Base-by-base conservation (phyloP, 2,113 vertebrate species). In the Apteryx mantelli region DNA sequence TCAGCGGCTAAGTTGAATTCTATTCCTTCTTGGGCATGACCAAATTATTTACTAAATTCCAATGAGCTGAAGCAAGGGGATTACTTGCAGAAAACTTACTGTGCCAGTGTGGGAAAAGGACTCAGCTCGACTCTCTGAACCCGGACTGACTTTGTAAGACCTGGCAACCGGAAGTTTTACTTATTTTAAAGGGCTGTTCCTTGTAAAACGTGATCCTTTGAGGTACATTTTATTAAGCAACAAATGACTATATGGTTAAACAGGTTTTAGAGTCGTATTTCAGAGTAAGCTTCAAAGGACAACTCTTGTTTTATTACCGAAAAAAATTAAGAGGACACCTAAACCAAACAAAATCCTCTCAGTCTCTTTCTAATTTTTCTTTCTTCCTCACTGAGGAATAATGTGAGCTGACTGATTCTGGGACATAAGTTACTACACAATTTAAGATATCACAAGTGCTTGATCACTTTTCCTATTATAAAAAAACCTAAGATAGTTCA, bases 31-130 rank as follows among this genome's bases (percentile, higher is more conserved):
- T 92, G 58, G 87, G 87, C 53, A 93, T 1, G 3, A 77, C 13
- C 38, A 80, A 82, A 86, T 83, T 92, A 82, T 90, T 94, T 92
- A 86, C 88, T 91, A 34, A 95, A 96, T 95, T 94, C 84, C 85
- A 89, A 32, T 4, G n/a, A 91, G 78, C 34, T 89, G 89, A 95
- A 95, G 78, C 78, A 79, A 80, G 85, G 48, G 3, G 63, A 73
- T 56, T 91, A 76, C 78, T 87, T 77, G 61, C 34, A 58, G 44
- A 82, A 88, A 85, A 58, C 8, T 79, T 36, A 65, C 19, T 30
- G 11, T 38, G 84, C 32, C 34, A 69, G 28, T 40, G 63, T 91
- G 78, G 60, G 85, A 93, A 91, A 91, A 95, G 89, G 48, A 88
- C 60, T 82, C 40, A 69, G 53, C 21, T 40, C 65, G 82, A 82